phyloP scores from a whole-genome alignment of 2,888 invertebrate species.

The Brenthis daphne region DNA sequence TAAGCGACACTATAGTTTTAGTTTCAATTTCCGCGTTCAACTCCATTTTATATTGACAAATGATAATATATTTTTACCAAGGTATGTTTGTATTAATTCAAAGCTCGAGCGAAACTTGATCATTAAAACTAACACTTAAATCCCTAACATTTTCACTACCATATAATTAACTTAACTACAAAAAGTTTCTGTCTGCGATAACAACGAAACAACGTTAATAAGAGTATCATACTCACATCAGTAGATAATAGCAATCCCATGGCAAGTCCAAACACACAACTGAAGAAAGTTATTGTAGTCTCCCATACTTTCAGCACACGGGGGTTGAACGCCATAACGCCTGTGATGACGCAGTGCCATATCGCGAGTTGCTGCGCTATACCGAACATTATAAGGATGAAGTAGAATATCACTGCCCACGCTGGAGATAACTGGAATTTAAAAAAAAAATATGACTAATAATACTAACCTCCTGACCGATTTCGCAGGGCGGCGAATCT shows the following conservation, averaged over 20 bases:
- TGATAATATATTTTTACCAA: too few relatives aligned
- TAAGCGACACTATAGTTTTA: too few relatives aligned
- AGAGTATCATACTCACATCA: conserved; percentile 83
- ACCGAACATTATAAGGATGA: conserved; percentile 92
- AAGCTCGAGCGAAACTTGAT: too few relatives aligned
- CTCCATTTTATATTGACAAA: too few relatives aligned
- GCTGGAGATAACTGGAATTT: conserved; percentile 87
- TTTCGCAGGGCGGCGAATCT: too few relatives aligned
- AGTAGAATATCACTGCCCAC: conserved; percentile 94
- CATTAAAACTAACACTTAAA: too few relatives aligned
- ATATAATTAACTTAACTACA: too few relatives aligned
- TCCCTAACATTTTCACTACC: too few relatives aligned
- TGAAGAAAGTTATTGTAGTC: conserved; percentile 91
- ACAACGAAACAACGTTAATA: too few relatives aligned
- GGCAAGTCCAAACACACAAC: conserved; percentile 91
- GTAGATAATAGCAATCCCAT: conserved; percentile 93
- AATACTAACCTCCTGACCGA: neutral
- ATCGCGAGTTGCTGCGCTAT: conserved; percentile 94
- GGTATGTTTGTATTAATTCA: too few relatives aligned
- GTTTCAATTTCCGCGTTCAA: too few relatives aligned
- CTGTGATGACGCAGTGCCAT: conserved; percentile 95
- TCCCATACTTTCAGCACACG: conserved; percentile 88
- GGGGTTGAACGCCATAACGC: conserved; percentile 90
- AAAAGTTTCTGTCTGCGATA: too few relatives aligned
- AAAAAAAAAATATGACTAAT: neutral